Evolutionary conservation across 2,888 invertebrate genomes (phyloP).

Genomic region (Scaeva pyrastri): DNA sequence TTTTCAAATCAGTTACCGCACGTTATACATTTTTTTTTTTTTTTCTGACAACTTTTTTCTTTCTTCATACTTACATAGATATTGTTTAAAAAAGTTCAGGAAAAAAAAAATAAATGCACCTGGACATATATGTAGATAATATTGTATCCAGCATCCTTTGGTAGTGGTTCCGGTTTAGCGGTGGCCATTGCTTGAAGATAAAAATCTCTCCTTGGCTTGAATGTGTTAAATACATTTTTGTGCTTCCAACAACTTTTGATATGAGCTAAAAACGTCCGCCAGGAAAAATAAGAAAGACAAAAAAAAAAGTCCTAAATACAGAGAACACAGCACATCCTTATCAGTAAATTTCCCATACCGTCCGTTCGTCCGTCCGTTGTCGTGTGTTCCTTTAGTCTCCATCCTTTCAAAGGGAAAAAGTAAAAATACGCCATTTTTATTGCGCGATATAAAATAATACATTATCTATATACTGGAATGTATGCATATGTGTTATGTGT

Average conservation of each 20-base stretch:
- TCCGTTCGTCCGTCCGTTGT: not conserved
- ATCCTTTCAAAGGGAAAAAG: conserved; percentile 21
- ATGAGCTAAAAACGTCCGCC: not conserved
- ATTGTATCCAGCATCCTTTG: not conserved
- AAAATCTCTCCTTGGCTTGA: conserved; percentile 42
- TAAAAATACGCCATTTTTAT: conserved; percentile 48
- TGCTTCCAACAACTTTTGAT: conserved; percentile 34
- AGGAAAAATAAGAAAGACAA: conserved; percentile 10
- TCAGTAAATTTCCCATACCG: conserved; percentile 48
- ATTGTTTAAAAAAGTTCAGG: conserved; percentile 16
- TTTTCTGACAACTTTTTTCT: conserved; percentile 2
- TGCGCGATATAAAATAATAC: conserved; percentile 28
- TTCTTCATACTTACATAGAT: not conserved
- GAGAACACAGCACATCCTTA: conserved; percentile 54
- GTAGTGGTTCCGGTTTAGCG: not conserved
- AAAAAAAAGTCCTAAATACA: conserved; percentile 16
- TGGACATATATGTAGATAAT: conserved; percentile 14
- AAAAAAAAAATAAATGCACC: conserved; percentile 18
- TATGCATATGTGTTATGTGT: too few relatives aligned
- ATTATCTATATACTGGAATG: too few relatives aligned
- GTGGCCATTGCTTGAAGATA: conserved; percentile 15
- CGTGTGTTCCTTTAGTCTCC: not conserved
- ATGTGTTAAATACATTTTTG: conserved; percentile 47
- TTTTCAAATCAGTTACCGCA: not conserved
- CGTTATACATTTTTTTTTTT: not conserved